A percentile compares a stretch with the other conserved stretches of the same genome.
phyloP scores from a whole-genome alignment of 2,113 vertebrate genomes.

The Dendropsophus ebraccatus region DNA sequence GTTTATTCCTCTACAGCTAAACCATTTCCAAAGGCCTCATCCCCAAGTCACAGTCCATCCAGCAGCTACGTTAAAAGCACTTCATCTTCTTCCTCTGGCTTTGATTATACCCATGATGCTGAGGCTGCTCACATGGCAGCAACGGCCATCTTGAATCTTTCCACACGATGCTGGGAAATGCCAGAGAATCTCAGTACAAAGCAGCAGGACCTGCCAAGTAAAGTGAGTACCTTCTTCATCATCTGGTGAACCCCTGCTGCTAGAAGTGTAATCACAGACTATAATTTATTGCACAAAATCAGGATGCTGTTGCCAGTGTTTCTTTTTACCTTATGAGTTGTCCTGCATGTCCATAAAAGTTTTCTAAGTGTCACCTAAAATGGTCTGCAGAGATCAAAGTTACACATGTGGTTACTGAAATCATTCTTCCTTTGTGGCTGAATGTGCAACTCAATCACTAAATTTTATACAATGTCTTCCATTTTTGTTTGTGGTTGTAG shows the following conservation, averaged over 20 bases:
- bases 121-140: conserved; percentile 98
- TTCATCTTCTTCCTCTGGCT: conserved; percentile 82
- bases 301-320: background rate
- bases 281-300: background rate
- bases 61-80: conserved; percentile 83
- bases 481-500: conserved; percentile 70
- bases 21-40: conserved; percentile 85
- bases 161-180: conserved; percentile 97
- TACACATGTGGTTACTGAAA: background rate
- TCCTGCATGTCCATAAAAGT: background rate
- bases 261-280: background rate
- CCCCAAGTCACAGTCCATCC: conserved; percentile 84
- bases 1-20: conserved; percentile 76
- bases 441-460: background rate
- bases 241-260: background rate
- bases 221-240: conserved; percentile 72
- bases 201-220: conserved; percentile 79
- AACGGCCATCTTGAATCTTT: conserved; percentile 97
- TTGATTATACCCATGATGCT: conserved; percentile 93
- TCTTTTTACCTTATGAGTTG: background rate
- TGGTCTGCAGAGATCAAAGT: background rate
- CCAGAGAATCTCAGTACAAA: conserved; percentile 97
- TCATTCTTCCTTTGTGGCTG: background rate
- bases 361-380: background rate
- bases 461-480: background rate